Percentiles rank a stretch among this genome's conserved stretches.
Conservation (phyloP, 1,140 invertebrate genomes). For the Mercenaria mercenaria region DNA sequence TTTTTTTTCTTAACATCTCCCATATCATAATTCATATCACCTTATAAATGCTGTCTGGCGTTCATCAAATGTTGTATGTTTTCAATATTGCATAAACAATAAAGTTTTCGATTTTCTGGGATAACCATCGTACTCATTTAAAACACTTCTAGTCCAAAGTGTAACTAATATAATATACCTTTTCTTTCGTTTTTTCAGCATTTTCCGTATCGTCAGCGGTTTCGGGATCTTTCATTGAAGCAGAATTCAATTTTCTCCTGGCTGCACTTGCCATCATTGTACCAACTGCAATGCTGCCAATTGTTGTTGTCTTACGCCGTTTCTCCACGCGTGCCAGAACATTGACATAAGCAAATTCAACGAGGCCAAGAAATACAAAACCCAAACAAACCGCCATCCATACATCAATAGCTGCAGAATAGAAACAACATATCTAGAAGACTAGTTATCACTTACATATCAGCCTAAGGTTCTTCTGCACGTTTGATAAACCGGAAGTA, state of each 20-base stretch:
- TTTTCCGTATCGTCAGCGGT: not conserved
- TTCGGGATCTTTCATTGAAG: not conserved
- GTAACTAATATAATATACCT: too few species aligned
- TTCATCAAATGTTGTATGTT: too few species aligned
- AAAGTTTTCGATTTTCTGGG: too few species aligned
- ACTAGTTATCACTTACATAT: too few species aligned
- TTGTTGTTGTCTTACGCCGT: conserved; percentile 6
- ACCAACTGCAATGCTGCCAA: conserved; percentile 5
- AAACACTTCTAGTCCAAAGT: too few species aligned
- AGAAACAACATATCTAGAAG: conserved; percentile 84
- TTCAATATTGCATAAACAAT: too few species aligned
- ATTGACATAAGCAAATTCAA: conserved; percentile 92
- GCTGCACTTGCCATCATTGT: conserved; percentile 17
- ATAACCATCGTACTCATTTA: too few species aligned
- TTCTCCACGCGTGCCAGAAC: conserved; percentile 69
- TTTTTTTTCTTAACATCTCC: too few species aligned
- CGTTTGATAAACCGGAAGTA: too few species aligned
- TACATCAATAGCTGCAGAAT: conserved; percentile 91
- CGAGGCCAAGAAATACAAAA: conserved; percentile 93
- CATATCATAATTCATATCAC: too few species aligned
- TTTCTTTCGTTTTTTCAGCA: not conserved
- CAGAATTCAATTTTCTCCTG: not conserved
- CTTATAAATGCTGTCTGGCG: too few species aligned
- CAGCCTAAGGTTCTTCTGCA: too few species aligned
- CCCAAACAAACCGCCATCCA: conserved; percentile 96